These are phyloP conservation scores for Acanthoscelides obtectus DNA, from an alignment of 2,888 invertebrate genomes.

Conservation along the genomic window DNA sequence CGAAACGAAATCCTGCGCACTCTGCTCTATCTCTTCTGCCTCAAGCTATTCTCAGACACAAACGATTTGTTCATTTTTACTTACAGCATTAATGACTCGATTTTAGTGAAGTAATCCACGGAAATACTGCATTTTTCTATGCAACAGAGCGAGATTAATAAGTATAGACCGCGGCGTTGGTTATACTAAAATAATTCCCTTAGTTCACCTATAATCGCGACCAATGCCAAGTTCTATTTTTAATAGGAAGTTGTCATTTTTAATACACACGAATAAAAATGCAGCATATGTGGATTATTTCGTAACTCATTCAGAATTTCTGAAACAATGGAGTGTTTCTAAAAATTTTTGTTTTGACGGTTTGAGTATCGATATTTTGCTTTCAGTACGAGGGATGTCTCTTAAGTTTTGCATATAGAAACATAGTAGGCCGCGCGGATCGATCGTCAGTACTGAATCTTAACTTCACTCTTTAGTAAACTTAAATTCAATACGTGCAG, in stretches of 20 bases:
- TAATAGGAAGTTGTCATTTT: slow-evolving; percentile 7
- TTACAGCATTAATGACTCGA: neutral
- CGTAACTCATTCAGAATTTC: neutral
- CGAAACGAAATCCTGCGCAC: neutral
- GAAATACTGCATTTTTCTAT: slow-evolving; percentile 2
- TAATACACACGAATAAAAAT: neutral
- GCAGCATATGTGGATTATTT: neutral
- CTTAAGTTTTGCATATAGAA: too few relatives aligned
- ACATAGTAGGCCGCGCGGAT: too few relatives aligned
- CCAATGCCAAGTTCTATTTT: slow-evolving; percentile 20
- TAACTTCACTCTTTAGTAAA: too few relatives aligned
- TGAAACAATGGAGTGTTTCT: neutral
- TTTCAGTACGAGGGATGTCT: too few relatives aligned
- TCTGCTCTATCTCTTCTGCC: neutral
- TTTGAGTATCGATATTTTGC: too few relatives aligned
- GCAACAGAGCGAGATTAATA: slow-evolving; percentile 2
- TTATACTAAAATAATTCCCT: slow-evolving; percentile 23
- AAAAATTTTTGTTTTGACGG: too few relatives aligned
- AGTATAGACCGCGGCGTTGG: slow-evolving; percentile 5
- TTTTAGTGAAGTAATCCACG: neutral
- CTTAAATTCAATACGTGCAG: too few relatives aligned
- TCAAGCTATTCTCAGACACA: neutral
- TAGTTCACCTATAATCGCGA: slow-evolving; percentile 12
- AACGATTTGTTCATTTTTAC: neutral
- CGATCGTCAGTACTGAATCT: too few relatives aligned